Base-by-base conservation (phyloP, 2,888 invertebrate species). In the Leptinotarsa juncta region DNA sequence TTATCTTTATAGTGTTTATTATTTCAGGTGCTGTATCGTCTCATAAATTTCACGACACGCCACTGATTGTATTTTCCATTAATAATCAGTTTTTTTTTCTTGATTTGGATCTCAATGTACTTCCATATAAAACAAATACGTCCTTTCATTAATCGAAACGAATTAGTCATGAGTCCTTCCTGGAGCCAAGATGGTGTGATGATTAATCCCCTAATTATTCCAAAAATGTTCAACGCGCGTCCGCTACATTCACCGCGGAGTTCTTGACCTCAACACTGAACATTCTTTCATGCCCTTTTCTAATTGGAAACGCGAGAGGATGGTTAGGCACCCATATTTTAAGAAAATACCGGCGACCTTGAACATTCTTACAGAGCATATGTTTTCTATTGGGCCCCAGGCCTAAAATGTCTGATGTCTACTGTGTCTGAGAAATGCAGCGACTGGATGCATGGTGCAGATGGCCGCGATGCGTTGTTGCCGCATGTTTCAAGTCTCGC, bases 221-320 rank as follows among this genome's bases (percentile, higher is more conserved):
- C 70, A 67, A 65, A 70, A 74, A 74, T 74, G 70, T 66, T 67
- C 60, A 73, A 67, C 67, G 73, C 70, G 51, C 70, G 53, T 66
- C 26, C 60, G 70, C 70, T 65, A 32, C 51, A 7, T n/a, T 62
- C 62, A 55, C 73, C 65, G 10, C 42, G 42, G 48, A 74, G 73
- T 67, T 74, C 70, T 74, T 74, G 73, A 74, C 73, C 73, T 74
- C 65, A 67, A 48, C 69, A 65, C 60, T 42, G 49, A 55, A 57
- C 73, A 73, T 73, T 70, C 73, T 70, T 73, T 23, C 23, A 49
- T 67, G 70, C 73, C 73, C 73, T 74, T 74, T 70, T 74, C 62
- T 62, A 42, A 42, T 62, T n/a, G 16, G 67, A 62, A 51, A 49
- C 48, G 57, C 32, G 62, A 62, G 62, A 49, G 67, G 48, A 23